These are phyloP conservation scores for Semnornis frantzii DNA, from an alignment of 2,113 vertebrate species.

Conservation along the genomic window DNA sequence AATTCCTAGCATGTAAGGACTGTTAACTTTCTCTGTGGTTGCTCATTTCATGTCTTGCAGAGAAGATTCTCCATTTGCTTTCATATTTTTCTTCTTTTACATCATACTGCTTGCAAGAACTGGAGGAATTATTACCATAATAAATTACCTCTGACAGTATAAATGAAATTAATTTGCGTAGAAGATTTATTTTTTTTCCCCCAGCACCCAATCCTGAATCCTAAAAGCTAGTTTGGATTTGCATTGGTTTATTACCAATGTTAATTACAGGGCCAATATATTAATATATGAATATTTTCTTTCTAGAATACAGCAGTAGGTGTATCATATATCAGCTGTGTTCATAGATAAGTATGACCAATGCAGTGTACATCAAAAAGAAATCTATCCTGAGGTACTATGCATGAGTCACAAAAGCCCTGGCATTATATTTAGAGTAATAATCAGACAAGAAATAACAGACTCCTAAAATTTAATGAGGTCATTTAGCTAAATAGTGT, in stretches of 20 bases:
- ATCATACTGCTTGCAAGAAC: background rate
- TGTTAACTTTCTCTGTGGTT: background rate
- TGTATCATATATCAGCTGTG: constrained; percentile 14
- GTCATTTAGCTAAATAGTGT: constrained; percentile 62
- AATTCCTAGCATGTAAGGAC: background rate
- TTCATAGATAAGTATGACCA: constrained; percentile 47
- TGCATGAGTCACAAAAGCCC: constrained; percentile 45
- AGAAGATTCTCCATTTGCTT: background rate
- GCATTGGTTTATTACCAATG: constrained; percentile 8
- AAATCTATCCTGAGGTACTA: constrained; percentile 39
- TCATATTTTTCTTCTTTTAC: background rate
- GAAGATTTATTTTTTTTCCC: background rate
- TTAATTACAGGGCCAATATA: constrained; percentile 34
- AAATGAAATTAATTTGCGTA: background rate
- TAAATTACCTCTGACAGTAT: background rate
- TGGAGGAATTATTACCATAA: background rate
- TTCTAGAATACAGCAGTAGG: background rate
- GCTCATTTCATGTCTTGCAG: background rate
- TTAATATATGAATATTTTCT: constrained; percentile 23
- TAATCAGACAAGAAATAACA: constrained; percentile 66
- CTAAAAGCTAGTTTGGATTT: background rate
- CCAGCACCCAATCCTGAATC: background rate
- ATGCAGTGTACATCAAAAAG: constrained; percentile 30
- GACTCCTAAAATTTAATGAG: constrained; percentile 69
- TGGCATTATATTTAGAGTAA: constrained; percentile 61